Conservation (phyloP, 2,888 invertebrate genomes). For the Synergus umbraculus region DNA sequence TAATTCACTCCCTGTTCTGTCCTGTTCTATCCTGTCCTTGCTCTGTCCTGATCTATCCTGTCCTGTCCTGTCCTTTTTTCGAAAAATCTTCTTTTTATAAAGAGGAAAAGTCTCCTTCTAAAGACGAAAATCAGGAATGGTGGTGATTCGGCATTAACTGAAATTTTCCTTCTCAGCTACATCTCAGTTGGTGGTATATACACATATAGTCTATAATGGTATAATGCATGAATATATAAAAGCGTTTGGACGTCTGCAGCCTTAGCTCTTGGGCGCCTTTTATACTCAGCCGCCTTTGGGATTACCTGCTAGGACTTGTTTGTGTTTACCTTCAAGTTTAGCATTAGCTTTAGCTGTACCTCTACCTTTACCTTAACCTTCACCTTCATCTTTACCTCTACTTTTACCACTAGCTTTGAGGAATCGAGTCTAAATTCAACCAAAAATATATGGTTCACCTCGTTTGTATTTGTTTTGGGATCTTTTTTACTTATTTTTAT, state of each 20-base stretch:
- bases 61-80: neutral
- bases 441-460: neutral
- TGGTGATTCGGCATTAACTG: constrained; percentile 24
- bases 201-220: constrained; percentile 1
- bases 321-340: neutral
- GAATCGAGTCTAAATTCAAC: neutral
- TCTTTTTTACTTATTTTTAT: neutral
- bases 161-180: constrained; percentile 11
- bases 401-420: too few relatives aligned
- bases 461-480: neutral
- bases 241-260: constrained; percentile 17
- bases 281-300: neutral
- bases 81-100: neutral
- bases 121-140: constrained; percentile 9
- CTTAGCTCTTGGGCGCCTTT: neutral
- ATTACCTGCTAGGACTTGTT: neutral
- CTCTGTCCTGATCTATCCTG: too few relatives aligned
- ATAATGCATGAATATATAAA: neutral
- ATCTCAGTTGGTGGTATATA: constrained; percentile 25
- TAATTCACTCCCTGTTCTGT: neutral
- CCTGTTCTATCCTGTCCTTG: neutral
- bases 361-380: too few relatives aligned
- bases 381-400: too few relatives aligned
- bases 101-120: neutral
- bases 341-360: neutral